phyloP scores from a whole-genome alignment of 2,113 vertebrate species.

The Lipophrys pholis region DNA sequence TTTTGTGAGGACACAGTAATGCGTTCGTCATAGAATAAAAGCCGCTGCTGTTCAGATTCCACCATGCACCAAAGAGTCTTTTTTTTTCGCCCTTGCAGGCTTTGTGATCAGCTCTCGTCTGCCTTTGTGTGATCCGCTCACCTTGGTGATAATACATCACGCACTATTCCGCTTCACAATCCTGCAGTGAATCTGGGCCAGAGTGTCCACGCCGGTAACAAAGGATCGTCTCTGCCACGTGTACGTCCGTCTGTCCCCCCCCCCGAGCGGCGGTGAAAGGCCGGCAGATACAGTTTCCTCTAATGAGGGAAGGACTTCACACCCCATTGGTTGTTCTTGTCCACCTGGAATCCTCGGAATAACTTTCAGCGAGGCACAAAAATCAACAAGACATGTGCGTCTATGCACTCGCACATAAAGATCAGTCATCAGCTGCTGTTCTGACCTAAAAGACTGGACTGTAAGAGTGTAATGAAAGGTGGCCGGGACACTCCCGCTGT shows the following conservation, averaged over 20 bases:
- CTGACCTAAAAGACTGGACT: conserved; percentile 19
- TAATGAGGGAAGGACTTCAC: conserved; percentile 67
- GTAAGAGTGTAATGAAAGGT: conserved; percentile 44
- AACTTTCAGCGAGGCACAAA: too few species aligned
- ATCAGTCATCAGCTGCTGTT: background rate
- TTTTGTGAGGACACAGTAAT: too few species aligned
- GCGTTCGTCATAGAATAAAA: too few species aligned
- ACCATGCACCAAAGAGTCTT: too few species aligned
- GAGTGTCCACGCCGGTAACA: conserved; percentile 45
- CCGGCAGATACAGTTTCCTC: conserved; percentile 62
- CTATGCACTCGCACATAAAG: background rate
- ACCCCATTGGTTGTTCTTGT: conserved; percentile 57
- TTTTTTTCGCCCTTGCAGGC: too few species aligned
- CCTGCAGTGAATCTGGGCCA: conserved; percentile 53
- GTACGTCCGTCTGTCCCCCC: conserved; percentile 33
- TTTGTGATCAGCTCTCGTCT: background rate
- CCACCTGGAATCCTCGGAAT: conserved; percentile 53
- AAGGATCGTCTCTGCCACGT: conserved; percentile 57
- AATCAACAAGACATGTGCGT: too few species aligned
- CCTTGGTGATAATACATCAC: conserved; percentile 8
- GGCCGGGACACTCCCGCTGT: conserved; percentile 12
- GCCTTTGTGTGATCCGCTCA: conserved; percentile 3
- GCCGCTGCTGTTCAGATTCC: too few species aligned
- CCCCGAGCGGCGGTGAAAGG: conserved; percentile 42
- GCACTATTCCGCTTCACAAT: conserved; percentile 29